A percentile compares a stretch with the other conserved stretches of the same genome.
Evolutionary conservation across 2,113 vertebrate genomes (phyloP).

Genomic region (Pangasianodon gigas): DNA sequence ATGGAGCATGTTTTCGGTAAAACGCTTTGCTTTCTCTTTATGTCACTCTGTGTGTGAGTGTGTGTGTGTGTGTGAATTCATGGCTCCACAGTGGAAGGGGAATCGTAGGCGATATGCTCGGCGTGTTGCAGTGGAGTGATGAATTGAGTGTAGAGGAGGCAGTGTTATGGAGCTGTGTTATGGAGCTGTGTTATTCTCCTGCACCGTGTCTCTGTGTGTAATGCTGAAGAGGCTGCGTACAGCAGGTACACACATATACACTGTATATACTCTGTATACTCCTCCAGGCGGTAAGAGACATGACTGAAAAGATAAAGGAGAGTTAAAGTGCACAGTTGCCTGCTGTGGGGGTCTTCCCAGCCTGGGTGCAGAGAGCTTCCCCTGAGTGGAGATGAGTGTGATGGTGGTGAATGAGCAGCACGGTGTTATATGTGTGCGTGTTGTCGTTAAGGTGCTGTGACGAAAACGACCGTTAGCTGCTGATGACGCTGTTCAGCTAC

Average conservation of each 20-base stretch:
- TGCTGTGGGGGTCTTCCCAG: not conserved
- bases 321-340: not conserved
- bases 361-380: not conserved
- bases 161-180: not conserved
- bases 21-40: not conserved
- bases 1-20: conserved; percentile 1
- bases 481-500: not conserved
- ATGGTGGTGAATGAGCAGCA: not conserved
- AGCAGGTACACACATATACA: not conserved
- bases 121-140: not conserved
- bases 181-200: not conserved
- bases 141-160: not conserved
- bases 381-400: not conserved
- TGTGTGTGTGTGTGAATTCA: too few relatives aligned
- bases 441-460: not conserved
- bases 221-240: conserved; percentile 20
- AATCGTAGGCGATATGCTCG: not conserved
- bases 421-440: not conserved
- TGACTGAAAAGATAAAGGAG: not conserved
- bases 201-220: not conserved
- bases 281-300: not conserved
- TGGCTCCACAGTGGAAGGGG: not conserved
- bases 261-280: not conserved
- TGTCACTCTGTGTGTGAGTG: not conserved
- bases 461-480: not conserved